Percentiles rank a stretch among this genome's conserved stretches.
Evolutionary conservation across 2,888 invertebrate genomes (phyloP).

Genomic region (Anthoptus insignis): DNA sequence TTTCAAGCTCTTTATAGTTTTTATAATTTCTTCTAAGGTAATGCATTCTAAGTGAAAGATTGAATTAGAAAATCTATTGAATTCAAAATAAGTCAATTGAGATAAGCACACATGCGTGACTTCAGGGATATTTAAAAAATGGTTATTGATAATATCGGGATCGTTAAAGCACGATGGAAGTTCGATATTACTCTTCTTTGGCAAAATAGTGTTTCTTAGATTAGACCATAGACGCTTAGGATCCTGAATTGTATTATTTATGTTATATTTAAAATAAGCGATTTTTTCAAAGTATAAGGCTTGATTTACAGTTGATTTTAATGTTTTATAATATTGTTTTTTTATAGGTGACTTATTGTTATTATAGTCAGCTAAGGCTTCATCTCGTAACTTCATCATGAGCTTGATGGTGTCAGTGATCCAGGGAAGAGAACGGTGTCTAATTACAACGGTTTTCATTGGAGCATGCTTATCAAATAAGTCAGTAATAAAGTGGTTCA

Average conservation of each 20-base stretch:
- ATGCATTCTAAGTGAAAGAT: not conserved
- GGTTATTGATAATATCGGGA: conserved; percentile 4
- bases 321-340: conserved; percentile 34
- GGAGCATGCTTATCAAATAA: conserved; percentile 30
- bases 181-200: conserved; percentile 6
- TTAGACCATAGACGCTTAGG: conserved; percentile 36
- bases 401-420: conserved; percentile 31
- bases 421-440: conserved; percentile 26
- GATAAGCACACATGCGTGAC: not conserved
- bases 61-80: not conserved
- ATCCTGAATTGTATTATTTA: conserved; percentile 21
- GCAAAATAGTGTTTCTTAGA: conserved; percentile 27
- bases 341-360: conserved; percentile 2
- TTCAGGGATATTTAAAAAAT: conserved; percentile 6
- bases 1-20: conserved; percentile 1
- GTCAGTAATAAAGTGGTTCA: not conserved
- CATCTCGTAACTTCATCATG: conserved; percentile 35
- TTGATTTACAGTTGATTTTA: conserved; percentile 24
- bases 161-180: not conserved
- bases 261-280: not conserved
- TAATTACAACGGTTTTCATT: not conserved
- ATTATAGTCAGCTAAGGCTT: conserved; percentile 11
- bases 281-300: conserved; percentile 34
- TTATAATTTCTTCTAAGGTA: not conserved
- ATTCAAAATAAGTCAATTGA: not conserved